Evolutionary conservation across 92 coral and sea anemone genomes (phyloP).

Genomic region (Heliopora coerulea): DNA sequence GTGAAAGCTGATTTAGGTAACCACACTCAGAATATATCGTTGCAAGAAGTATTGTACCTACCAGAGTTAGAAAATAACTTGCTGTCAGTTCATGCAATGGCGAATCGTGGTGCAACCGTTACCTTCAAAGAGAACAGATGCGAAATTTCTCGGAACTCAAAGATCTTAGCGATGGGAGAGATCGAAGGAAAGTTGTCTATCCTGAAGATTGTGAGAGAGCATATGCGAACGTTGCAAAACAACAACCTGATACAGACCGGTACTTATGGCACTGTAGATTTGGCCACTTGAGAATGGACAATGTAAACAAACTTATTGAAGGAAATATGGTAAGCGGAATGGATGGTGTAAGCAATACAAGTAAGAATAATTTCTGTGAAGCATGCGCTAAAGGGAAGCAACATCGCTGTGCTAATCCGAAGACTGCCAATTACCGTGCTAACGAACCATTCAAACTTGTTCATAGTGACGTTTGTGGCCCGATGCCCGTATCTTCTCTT

Average conservation of each 20-base stretch:
- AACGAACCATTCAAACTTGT: slow-evolving; percentile 31
- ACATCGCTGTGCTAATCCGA: slow-evolving; percentile 35
- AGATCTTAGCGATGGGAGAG: slow-evolving; percentile 38
- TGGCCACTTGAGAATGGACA: slow-evolving; percentile 11
- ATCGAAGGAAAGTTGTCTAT: slow-evolving; percentile 35
- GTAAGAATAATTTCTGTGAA: slow-evolving; percentile 8
- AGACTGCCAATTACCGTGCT: slow-evolving; percentile 38
- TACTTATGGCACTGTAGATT: slow-evolving; percentile 22
- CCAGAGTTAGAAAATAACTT: slow-evolving; percentile 43
- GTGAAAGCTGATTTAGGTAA: slow-evolving; percentile 15
- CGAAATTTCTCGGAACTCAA: slow-evolving; percentile 39
- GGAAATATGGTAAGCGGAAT: slow-evolving; percentile 20
- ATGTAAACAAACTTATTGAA: slow-evolving; percentile 16
- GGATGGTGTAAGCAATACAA: slow-evolving; percentile 23
- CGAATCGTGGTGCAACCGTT: slow-evolving; percentile 34
- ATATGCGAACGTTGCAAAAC: slow-evolving; percentile 14
- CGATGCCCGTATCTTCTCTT: slow-evolving; percentile 44
- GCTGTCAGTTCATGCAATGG: too few relatives aligned
- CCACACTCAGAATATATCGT: slow-evolving; percentile 16
- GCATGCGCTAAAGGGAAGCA: slow-evolving; percentile 27
- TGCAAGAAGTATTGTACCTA: slow-evolving; percentile 24
- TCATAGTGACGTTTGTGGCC: too few relatives aligned
- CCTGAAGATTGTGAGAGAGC: slow-evolving; percentile 38
- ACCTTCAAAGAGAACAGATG: slow-evolving; percentile 27
- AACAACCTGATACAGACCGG: slow-evolving; percentile 8